phyloP scores from a whole-genome alignment of 2,797 vertebrate species.

The Atherinosoma microstoma region DNA sequence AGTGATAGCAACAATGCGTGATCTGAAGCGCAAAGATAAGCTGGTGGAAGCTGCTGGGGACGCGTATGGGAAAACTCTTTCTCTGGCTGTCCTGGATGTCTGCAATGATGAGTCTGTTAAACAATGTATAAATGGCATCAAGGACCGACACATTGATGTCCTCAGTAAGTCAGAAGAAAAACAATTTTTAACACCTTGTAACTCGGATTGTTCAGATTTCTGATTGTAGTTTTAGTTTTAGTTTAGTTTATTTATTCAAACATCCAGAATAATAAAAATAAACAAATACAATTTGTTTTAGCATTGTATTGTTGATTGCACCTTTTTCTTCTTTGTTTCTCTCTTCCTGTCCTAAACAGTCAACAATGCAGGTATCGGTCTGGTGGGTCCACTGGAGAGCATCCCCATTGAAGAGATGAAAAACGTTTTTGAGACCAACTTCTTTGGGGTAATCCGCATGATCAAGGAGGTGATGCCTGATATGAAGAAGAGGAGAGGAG shows the following conservation, averaged over 20 bases:
- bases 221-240: no score
- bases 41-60: slow-evolving; percentile 81
- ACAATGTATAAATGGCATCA: slow-evolving; percentile 83
- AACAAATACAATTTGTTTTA: no score
- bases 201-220: neutral
- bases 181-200: neutral
- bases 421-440: slow-evolving; percentile 86
- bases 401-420: slow-evolving; percentile 86
- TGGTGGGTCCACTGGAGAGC: slow-evolving; percentile 85
- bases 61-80: slow-evolving; percentile 76
- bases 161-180: slow-evolving; percentile 73
- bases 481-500: slow-evolving; percentile 84
- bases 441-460: slow-evolving; percentile 86
- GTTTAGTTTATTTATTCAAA: no score
- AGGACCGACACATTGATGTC: slow-evolving; percentile 81
- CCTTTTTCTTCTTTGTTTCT: neutral
- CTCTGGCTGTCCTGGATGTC: slow-evolving; percentile 80
- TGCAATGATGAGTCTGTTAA: slow-evolving; percentile 84
- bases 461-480: slow-evolving; percentile 88
- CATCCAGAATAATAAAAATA: no score
- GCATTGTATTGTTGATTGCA: neutral
- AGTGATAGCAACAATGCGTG: slow-evolving; percentile 85
- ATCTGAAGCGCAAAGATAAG: slow-evolving; percentile 79
- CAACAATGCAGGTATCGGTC: slow-evolving; percentile 88
- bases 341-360: slow-evolving; percentile 67